phyloP scores from a whole-genome alignment of 2,888 invertebrate genomes.

The Dorcus parallelipipedus region DNA sequence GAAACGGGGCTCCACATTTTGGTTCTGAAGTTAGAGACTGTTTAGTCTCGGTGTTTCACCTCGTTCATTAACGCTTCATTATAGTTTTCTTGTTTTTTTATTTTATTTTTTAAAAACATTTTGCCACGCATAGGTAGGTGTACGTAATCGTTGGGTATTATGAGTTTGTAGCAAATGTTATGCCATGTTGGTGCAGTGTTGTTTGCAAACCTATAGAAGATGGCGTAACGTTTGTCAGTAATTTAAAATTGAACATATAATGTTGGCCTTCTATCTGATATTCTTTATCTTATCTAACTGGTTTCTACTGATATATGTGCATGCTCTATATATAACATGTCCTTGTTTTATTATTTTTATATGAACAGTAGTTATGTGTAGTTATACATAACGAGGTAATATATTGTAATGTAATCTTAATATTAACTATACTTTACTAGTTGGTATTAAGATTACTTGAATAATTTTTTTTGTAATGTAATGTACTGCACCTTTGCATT shows the following conservation, averaged over 20 bases:
- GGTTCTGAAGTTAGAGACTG: conserved; percentile 44
- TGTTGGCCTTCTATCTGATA: conserved; percentile 52
- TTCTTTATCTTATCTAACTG: conserved; percentile 47
- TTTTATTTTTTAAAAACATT: conserved; percentile 33
- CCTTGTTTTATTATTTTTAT: conserved; percentile 13
- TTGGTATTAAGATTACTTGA: background rate
- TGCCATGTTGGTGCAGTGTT: conserved; percentile 2
- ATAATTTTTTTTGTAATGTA: background rate
- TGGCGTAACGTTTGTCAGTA: conserved; percentile 23
- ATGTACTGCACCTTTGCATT: background rate
- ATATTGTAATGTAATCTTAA: background rate
- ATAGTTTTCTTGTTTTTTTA: conserved; percentile 30
- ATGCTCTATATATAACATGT: conserved; percentile 36
- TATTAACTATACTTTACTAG: background rate
- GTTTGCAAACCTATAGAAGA: background rate
- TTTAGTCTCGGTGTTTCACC: conserved; percentile 42
- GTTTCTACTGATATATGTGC: conserved; percentile 39
- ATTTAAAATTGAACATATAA: conserved; percentile 32
- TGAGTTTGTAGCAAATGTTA: conserved; percentile 16
- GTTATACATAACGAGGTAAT: conserved; percentile 20
- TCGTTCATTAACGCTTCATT: conserved; percentile 33
- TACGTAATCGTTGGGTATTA: conserved; percentile 40
- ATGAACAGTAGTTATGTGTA: conserved; percentile 19
- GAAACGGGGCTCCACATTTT: conserved; percentile 30
- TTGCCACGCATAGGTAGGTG: conserved; percentile 44